Evolutionary conservation across 2,113 vertebrate species (phyloP), one percentile per base, ranked within the genome.

Genomic region (Cavia aperea): DNA sequence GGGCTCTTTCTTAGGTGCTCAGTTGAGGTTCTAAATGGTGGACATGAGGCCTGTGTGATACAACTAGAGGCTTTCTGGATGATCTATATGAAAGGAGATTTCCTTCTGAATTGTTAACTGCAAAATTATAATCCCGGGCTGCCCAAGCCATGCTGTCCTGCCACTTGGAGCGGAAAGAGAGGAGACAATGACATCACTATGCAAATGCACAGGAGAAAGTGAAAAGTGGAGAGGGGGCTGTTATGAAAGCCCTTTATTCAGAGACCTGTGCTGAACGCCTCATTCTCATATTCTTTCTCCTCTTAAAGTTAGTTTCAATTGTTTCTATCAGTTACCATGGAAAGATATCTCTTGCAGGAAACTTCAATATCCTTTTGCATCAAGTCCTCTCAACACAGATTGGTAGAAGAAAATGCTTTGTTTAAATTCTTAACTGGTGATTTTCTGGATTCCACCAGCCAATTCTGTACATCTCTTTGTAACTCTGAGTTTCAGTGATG

Each of bases 41-140:
- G 68, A 13, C 36, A 65, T 26, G 29, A 77, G 54, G 63, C 31
- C 54, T 12, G 54, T 10, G 58, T n/a, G 6, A 70, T 23, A 54
- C 56, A 91, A 18, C n/a, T 51, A 60, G 36, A 81, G 24, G n/a
- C 36, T 72, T 77, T 58, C 73, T 68, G 33, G 14, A 24, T 13
- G 89, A 29, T 65, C 39, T 78, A 85, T 26, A 18, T 14, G 39
- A 68, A 26, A 78, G 13, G 33, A 19, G 19, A 39, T 92, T 92
- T 72, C 51, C 73, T 86, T 93, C 51, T 93, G 43, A 94, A 89
- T 65, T 83, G 54, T 81, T 75, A 89, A 58, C 51, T 91, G 63
- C 51, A 26, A 89, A 39, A 63, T 9, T 26, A 54, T 5, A 73
- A 63, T 21, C 9, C 36, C 82, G 81, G 62, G 33, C 62, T 73